These are phyloP conservation scores for Papilio xuthus DNA, from an alignment of 1,140 invertebrate species.

Conservation along the genomic window DNA sequence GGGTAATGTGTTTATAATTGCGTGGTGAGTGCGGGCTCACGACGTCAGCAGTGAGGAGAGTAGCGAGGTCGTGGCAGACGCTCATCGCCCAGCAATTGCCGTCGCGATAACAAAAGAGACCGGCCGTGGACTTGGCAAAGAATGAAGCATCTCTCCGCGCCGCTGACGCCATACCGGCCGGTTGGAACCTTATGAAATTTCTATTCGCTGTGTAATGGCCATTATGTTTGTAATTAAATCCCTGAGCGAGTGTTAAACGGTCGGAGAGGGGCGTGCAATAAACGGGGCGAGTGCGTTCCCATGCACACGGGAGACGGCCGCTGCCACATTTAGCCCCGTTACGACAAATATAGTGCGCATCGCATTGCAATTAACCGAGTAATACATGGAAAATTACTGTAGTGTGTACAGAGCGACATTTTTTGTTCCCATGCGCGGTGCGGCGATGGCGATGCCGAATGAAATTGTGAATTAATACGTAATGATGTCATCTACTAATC, in stretches of 20 bases:
- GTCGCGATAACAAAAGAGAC: conserved; percentile 62
- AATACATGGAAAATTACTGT: conserved; percentile 77
- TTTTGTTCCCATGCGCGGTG: conserved; percentile 60
- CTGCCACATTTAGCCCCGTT: conserved; percentile 67
- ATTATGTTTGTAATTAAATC: conserved; percentile 70
- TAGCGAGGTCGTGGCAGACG: conserved; percentile 38
- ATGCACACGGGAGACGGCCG: conserved; percentile 63
- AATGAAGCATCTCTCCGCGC: conserved; percentile 54
- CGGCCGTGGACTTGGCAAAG: conserved; percentile 65
- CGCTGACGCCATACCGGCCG: conserved; percentile 44
- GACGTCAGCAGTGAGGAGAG: conserved; percentile 43
- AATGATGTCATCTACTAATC: conserved; percentile 62
- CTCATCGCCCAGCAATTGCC: conserved; percentile 49
- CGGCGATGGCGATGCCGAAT: conserved; percentile 41
- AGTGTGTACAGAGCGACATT: conserved; percentile 51
- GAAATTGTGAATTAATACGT: conserved; percentile 51
- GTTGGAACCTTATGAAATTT: conserved; percentile 51
- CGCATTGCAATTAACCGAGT: conserved; percentile 64
- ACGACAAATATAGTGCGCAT: conserved; percentile 71
- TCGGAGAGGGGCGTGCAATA: conserved; percentile 52
- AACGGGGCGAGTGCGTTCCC: conserved; percentile 62
- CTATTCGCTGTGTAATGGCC: conserved; percentile 48
- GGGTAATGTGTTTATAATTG: conserved; percentile 77
- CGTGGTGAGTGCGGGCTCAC: conserved; percentile 58
- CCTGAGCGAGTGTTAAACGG: conserved; percentile 61